Percentiles rank a stretch among this genome's conserved stretches.
Evolutionary conservation across 2,113 vertebrate genomes (phyloP).

Genomic region (Ranitomeya variabilis): DNA sequence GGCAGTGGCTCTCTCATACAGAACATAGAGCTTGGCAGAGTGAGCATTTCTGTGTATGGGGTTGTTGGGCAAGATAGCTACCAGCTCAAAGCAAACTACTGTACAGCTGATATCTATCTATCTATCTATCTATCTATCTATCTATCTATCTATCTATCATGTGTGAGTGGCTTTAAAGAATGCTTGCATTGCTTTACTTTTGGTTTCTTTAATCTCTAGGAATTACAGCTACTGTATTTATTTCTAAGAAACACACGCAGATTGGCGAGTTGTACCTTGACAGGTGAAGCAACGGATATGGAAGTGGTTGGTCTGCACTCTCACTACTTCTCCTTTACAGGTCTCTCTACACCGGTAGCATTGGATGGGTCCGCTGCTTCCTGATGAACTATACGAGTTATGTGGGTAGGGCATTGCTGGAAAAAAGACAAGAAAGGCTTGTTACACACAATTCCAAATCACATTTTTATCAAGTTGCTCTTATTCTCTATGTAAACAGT

Average conservation of each 20-base stretch:
- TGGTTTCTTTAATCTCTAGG: too few relatives aligned
- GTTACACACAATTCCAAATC: not conserved
- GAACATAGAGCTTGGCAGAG: too few relatives aligned
- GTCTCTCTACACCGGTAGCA: slow-evolving; percentile 92
- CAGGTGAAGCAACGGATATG: slow-evolving; percentile 99
- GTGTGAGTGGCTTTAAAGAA: too few relatives aligned
- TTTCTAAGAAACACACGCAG: not conserved
- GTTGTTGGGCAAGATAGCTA: too few relatives aligned
- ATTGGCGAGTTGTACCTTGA: slow-evolving; percentile 80
- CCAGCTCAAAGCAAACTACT: too few relatives aligned
- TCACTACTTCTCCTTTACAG: slow-evolving; percentile 97
- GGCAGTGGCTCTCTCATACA: not conserved
- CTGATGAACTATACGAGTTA: slow-evolving; percentile 74
- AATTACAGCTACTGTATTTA: not conserved
- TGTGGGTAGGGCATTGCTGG: slow-evolving; percentile 85
- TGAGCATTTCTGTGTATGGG: too few relatives aligned
- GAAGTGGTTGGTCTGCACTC: slow-evolving; percentile 95
- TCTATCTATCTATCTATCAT: too few relatives aligned
- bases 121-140: too few relatives aligned
- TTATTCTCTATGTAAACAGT: not conserved
- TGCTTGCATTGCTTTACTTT: too few relatives aligned
- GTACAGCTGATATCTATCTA: too few relatives aligned
- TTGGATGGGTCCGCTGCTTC: slow-evolving; percentile 81
- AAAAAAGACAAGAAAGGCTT: slow-evolving; percentile 51
- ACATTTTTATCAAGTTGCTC: not conserved